phyloP scores from a whole-genome alignment of 2,113 vertebrate genomes.

The Dolichallabes microphthalmus region DNA sequence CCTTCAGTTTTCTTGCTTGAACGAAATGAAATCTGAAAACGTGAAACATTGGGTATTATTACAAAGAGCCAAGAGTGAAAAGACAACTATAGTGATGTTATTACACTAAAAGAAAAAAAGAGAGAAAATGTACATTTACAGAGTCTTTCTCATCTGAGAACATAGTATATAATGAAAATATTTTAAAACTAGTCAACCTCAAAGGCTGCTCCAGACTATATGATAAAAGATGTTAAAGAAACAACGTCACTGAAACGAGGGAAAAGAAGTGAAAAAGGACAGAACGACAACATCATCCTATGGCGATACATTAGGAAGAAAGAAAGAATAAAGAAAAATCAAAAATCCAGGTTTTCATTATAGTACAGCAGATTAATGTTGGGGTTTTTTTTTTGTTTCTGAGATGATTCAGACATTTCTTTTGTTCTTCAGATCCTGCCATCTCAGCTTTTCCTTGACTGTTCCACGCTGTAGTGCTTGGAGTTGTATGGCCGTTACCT shows the following conservation, averaged over 20 bases:
- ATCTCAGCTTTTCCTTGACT: slow-evolving; percentile 65
- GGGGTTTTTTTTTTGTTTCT: slow-evolving; percentile 58
- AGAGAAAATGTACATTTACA: slow-evolving; percentile 59
- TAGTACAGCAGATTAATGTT: slow-evolving; percentile 80
- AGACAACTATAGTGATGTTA: slow-evolving; percentile 75
- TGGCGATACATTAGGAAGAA: slow-evolving; percentile 66
- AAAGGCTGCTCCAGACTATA: slow-evolving; percentile 59
- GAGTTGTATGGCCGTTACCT: slow-evolving; percentile 81
- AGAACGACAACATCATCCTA: slow-evolving; percentile 62
- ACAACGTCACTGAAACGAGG: slow-evolving; percentile 31
- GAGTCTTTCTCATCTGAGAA: slow-evolving; percentile 65
- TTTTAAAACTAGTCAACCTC: slow-evolving; percentile 48
- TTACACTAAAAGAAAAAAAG: slow-evolving; percentile 67
- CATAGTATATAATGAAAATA: slow-evolving; percentile 68
- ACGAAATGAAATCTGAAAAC: slow-evolving; percentile 65
- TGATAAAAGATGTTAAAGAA: slow-evolving; percentile 61
- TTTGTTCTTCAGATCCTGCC: slow-evolving; percentile 69
- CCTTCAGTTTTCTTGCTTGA: slow-evolving; percentile 61
- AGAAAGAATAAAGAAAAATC: slow-evolving; percentile 62
- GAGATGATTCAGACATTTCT: slow-evolving; percentile 78
- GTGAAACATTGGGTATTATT: slow-evolving; percentile 63
- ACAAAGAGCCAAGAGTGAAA: slow-evolving; percentile 64
- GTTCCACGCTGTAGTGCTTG: slow-evolving; percentile 75
- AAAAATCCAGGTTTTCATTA: slow-evolving; percentile 76
- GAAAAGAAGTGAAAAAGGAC: slow-evolving; percentile 33